phyloP scores from a whole-genome alignment of 2,113 vertebrate species.

The Calonectris borealis region DNA sequence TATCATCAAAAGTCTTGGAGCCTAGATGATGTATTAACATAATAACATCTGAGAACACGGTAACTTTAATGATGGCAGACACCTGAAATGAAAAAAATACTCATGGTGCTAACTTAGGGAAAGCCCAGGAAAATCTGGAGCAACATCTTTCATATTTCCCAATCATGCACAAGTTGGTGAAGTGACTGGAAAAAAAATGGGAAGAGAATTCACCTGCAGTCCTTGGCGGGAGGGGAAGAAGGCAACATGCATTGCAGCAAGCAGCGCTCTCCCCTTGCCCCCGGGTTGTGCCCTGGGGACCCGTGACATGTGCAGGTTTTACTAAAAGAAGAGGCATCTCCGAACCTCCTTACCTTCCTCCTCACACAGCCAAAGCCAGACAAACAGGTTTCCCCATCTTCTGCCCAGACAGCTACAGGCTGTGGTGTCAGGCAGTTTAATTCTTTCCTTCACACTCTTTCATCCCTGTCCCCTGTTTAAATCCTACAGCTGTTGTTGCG shows the following conservation, averaged over 20 bases:
- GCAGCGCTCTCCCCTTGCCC: background rate
- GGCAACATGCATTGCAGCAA: fast-evolving
- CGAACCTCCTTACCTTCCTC: background rate
- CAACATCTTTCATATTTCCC: background rate
- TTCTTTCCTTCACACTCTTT: background rate
- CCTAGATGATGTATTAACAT: background rate
- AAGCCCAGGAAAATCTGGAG: background rate
- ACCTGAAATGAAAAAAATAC: background rate
- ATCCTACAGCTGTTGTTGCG: background rate
- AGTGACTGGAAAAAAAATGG: background rate
- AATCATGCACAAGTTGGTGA: background rate
- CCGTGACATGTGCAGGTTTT: fast-evolving
- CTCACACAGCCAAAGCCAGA: background rate
- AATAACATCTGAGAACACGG: background rate
- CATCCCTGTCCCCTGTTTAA: background rate
- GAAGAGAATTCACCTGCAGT: background rate
- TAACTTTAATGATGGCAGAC: background rate
- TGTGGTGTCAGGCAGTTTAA: background rate
- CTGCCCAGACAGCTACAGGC: background rate
- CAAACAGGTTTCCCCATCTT: constrained; percentile 2
- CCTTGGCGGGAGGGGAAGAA: background rate
- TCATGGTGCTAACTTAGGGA: background rate
- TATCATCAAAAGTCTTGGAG: background rate
- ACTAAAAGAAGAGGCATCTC: background rate
- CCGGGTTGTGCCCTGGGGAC: fast-evolving